phyloP scores from a whole-genome alignment of 2,797 vertebrate genomes.

The Poecilia velifera region DNA sequence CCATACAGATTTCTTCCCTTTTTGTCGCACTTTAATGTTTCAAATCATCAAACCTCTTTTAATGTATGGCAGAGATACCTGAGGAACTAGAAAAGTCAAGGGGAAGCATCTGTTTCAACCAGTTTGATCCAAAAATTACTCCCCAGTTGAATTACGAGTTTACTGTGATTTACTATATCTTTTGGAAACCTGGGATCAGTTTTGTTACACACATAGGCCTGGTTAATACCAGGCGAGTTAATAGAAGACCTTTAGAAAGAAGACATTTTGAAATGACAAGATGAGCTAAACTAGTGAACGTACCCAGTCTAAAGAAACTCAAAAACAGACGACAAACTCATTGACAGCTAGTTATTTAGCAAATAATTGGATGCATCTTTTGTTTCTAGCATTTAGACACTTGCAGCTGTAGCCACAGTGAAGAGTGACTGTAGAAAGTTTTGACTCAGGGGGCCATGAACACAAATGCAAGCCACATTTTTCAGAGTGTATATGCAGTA shows the following conservation, averaged over 20 bases:
- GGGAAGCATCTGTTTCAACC: neutral
- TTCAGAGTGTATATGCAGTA: neutral
- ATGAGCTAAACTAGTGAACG: neutral
- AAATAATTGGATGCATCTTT: neutral
- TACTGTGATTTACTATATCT: neutral
- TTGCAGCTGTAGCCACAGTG: neutral
- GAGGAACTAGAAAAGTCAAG: neutral
- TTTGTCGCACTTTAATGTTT: neutral
- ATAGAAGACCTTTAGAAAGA: neutral
- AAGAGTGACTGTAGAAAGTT: neutral
- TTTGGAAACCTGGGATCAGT: neutral
- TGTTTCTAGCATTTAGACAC: neutral
- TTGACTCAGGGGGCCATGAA: neutral
- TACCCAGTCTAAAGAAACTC: neutral
- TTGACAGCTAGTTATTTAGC: neutral
- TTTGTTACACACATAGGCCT: neutral
- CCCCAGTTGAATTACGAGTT: neutral
- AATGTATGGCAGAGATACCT: neutral
- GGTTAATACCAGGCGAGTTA: neutral
- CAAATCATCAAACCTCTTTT: neutral
- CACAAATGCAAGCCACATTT: neutral
- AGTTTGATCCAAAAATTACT: neutral
- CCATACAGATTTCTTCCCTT: neutral
- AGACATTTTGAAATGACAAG: neutral
- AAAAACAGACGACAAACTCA: neutral